A percentile compares a stretch with the other conserved stretches of the same genome.
Evolutionary conservation across 2,797 vertebrate species (phyloP).

Genomic region (Muraenolepis orangiensis): DNA sequence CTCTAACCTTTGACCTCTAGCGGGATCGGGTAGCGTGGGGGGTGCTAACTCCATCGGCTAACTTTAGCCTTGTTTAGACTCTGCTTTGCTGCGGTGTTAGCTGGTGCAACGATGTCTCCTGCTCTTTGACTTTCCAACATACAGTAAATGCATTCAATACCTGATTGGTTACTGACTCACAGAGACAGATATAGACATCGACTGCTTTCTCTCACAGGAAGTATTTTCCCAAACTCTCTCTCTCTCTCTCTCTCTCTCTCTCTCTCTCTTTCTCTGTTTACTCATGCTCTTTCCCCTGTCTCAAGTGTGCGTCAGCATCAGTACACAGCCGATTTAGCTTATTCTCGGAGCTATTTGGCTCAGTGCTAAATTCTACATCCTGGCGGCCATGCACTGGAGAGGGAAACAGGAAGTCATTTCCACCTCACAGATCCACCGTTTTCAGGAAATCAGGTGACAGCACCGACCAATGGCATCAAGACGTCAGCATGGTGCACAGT

Average conservation of each 20-base stretch:
- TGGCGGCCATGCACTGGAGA: slow-evolving; percentile 48
- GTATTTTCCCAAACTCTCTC: no score
- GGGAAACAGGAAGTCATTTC: slow-evolving; percentile 16
- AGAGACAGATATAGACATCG: not conserved
- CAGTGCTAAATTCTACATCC: slow-evolving; percentile 54
- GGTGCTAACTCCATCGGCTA: slow-evolving; percentile 59
- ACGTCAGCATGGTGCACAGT: not conserved
- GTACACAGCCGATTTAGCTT: slow-evolving; percentile 32
- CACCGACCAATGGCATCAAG: not conserved
- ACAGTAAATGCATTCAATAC: not conserved
- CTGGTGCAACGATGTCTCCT: slow-evolving; percentile 5
- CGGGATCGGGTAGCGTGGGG: slow-evolving; percentile 57
- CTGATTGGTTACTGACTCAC: not conserved
- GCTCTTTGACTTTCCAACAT: slow-evolving; percentile 5
- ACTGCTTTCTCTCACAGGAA: no score
- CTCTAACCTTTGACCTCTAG: slow-evolving; percentile 56
- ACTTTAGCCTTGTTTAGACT: slow-evolving; percentile 51
- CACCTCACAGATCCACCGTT: slow-evolving; percentile 23
- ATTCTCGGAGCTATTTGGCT: slow-evolving; percentile 61
- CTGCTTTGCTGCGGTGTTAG: slow-evolving; percentile 31
- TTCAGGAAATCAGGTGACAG: slow-evolving; percentile 18
- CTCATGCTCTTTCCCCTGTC: slow-evolving; percentile 18
- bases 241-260: not conserved
- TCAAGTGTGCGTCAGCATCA: not conserved
- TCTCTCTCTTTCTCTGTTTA: not conserved